Evolutionary conservation across 92 coral and sea anemone species (phyloP).

Genomic region (Paragorgia papillata): DNA sequence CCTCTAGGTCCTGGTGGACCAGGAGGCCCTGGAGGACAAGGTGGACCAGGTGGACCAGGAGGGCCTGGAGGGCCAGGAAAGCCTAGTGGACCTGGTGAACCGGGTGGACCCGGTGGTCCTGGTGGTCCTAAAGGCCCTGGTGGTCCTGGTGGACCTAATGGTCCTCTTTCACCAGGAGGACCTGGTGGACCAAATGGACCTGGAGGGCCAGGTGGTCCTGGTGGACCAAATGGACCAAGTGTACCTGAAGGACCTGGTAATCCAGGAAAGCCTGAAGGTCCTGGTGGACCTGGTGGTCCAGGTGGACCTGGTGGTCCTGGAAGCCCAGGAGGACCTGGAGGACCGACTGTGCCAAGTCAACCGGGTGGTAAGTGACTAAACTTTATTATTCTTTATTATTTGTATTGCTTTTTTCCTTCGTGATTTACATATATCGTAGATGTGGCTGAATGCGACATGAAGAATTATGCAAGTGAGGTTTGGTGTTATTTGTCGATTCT

Average conservation of each 20-base stretch:
- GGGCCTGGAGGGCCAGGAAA: conserved; percentile 58
- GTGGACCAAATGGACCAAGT: conserved; percentile 20
- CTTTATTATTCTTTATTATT: no score
- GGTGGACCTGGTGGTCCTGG: conserved; percentile 76
- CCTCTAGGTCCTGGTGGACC: conserved; percentile 58
- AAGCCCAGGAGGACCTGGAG: conserved; percentile 70
- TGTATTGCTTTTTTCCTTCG: no score
- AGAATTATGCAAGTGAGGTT: no score
- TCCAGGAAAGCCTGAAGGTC: conserved; percentile 56
- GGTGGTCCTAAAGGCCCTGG: conserved; percentile 51
- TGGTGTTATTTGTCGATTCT: no score
- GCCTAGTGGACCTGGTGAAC: conserved; percentile 61
- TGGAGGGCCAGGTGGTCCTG: conserved; percentile 30
- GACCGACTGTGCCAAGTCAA: conserved; percentile 36
- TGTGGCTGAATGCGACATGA: no score
- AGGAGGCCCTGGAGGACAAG: conserved; percentile 47
- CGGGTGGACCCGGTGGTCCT: conserved; percentile 33
- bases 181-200: conserved; percentile 58
- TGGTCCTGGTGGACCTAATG: conserved; percentile 38
- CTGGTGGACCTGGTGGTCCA: conserved; percentile 60
- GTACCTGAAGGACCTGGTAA: conserved; percentile 41
- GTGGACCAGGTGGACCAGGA: conserved; percentile 72
- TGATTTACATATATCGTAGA: no score
- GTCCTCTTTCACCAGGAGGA: conserved; percentile 47
- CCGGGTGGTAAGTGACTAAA: conserved; percentile 45